Base-by-base conservation (phyloP, 2,797 vertebrate species). In the Rhabdomys pumilio region DNA sequence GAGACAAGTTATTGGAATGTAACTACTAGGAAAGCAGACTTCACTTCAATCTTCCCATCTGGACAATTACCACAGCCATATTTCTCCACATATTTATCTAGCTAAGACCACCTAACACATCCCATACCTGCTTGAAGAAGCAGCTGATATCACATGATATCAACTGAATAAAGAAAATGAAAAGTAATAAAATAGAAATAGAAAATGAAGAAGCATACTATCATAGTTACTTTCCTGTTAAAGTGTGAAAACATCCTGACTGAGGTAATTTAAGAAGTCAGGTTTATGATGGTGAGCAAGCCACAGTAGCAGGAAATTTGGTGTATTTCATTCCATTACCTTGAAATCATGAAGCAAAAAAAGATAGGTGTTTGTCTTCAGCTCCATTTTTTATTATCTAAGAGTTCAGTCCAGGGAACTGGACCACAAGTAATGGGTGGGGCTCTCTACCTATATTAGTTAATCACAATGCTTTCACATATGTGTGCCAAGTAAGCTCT, bases 71-170 rank as follows among this genome's bases (percentile, higher is more conserved):
- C 41, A 53, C 55, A 34, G 24, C 20, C 3, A 59, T 38, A 44
- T 72, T 55, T 82, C 17, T 2, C 17, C 8, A 73, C 8, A 10
- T 72, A 44, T 57, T 65, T 12, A 47, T 34, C 31, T 41, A 38
- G 11, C 4, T n/a, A n/a, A 69, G 41, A 22, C 31, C 34, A 26
- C 2, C 24, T 2, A 3, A 26, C 4, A 10, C 5, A 20, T 29
- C 47, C 34, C 6, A 2, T 1, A 15, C 6, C 11, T 55, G 1
- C 0, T 17, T 1, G 0, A 5, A 3, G 17, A 3, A 9, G 9
- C 22, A 24, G 31, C 15, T 7, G 6, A 20, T 65, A 4, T 34
- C 14, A 6, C 22, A 7, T 1, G 12, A 38, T 0, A 1, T 31
- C 8, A 24, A 3, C n/a, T 6, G 41, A 17, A 44, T 14, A 29